Percentiles rank a stretch among this genome's conserved stretches.
phyloP scores from a whole-genome alignment of 2,888 invertebrate genomes.

The Metalampra italica region DNA sequence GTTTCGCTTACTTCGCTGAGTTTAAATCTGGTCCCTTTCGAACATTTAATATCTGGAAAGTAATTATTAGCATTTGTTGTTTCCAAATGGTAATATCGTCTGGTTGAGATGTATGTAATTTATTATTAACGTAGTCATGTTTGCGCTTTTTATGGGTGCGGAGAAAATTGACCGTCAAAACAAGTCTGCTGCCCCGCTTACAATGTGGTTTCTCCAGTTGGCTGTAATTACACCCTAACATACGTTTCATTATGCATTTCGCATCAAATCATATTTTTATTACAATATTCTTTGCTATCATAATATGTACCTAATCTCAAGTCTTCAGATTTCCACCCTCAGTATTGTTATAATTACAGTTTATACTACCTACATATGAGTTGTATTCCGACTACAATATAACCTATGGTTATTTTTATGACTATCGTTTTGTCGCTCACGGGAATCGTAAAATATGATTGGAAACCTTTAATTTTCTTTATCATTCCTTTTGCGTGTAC shows the following conservation, averaged over 20 bases:
- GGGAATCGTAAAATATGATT: slow-evolving; percentile 70
- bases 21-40: slow-evolving; percentile 29
- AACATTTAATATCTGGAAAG: slow-evolving; percentile 44
- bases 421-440: slow-evolving; percentile 64
- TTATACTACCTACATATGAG: no score
- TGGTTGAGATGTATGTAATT: slow-evolving; percentile 52
- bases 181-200: slow-evolving; percentile 34
- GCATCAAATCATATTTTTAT: slow-evolving; percentile 24
- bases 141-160: slow-evolving; percentile 50
- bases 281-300: slow-evolving; percentile 5
- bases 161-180: slow-evolving; percentile 54
- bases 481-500: slow-evolving; percentile 65
- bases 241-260: slow-evolving; percentile 16
- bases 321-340: not conserved
- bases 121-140: slow-evolving; percentile 61
- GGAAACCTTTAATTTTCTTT: slow-evolving; percentile 73
- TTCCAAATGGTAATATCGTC: slow-evolving; percentile 51
- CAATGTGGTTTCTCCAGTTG: slow-evolving; percentile 41
- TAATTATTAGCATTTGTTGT: slow-evolving; percentile 59
- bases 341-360: no score
- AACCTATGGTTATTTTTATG: slow-evolving; percentile 61
- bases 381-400: slow-evolving; percentile 24
- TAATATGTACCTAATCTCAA: not conserved
- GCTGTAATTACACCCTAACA: slow-evolving; percentile 35
- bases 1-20: slow-evolving; percentile 28